Conservation (phyloP, 2,113 vertebrate genomes). For the Genyomyrus donnyi region DNA sequence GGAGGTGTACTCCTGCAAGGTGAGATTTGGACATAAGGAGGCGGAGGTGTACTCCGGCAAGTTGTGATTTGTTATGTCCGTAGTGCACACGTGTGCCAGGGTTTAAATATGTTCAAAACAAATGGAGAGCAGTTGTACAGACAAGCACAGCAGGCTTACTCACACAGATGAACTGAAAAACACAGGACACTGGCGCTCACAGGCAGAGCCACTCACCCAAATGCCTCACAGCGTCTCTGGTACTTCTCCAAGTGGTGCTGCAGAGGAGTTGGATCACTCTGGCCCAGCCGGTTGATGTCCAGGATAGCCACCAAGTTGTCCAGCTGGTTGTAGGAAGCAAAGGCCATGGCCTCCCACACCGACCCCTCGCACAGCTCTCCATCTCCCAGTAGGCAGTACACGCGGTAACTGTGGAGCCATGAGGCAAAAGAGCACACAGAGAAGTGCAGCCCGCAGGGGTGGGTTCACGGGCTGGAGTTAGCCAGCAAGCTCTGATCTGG, state of each 20-base stretch:
- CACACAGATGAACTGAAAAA: background rate
- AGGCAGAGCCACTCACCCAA: conserved; percentile 58
- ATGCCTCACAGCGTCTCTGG: conserved; percentile 73
- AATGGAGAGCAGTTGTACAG: background rate
- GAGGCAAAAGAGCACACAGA: background rate
- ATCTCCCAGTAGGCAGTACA: conserved; percentile 76
- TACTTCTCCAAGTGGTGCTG: conserved; percentile 59
- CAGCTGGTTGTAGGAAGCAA: conserved; percentile 70
- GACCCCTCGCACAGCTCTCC: conserved; percentile 73
- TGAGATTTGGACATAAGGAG: background rate
- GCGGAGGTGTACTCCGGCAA: background rate
- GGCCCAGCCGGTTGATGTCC: conserved; percentile 71
- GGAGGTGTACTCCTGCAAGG: no score
- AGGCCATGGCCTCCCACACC: conserved; percentile 83
- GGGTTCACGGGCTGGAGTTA: background rate
- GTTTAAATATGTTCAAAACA: background rate
- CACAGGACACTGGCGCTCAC: background rate
- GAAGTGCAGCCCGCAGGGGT: background rate
- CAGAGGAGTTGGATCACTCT: conserved; percentile 66
- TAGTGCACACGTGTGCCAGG: background rate
- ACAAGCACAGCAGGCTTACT: background rate
- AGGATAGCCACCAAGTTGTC: conserved; percentile 78
- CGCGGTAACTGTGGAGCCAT: conserved; percentile 62
- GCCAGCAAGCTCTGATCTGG: background rate
- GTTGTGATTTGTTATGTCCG: background rate